Evolutionary conservation across 2,113 vertebrate species (phyloP), one percentile per base, ranked within the genome.

Genomic region (Ciconia maguari): DNA sequence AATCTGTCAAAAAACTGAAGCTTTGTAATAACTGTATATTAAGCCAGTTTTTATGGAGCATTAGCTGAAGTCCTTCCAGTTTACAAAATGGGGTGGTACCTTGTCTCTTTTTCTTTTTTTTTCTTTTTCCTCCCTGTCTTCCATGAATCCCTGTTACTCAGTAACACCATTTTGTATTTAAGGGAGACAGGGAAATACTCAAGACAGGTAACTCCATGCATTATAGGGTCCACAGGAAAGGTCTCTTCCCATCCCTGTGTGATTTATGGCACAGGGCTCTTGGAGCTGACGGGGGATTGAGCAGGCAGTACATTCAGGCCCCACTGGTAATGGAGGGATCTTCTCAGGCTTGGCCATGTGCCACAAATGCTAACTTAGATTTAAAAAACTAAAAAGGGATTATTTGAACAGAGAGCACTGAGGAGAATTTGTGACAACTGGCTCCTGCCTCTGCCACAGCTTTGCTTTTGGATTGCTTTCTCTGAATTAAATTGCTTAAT

Each of bases 1-100:
- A 98, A 98, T 98, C 98, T 98, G 98, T 98, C 98, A 98, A 97
- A 97, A 98, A 98, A 97, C 95, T 98, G 97, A 98, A 98, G 98
- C 97, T 97, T 98, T 98, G 95, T 98, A 98, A 98, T 98, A 98
- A 98, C 98, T 98, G 97, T 98, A 98, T 98, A 98, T 98, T 98
- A 98, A 98, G 95, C 87, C 82, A 64, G 78, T 97, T 98, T 98
- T 98, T 97, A 97, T 97, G 97, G 96, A 93, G 97, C 98, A 98
- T 98, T 98, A 98, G 96, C 94, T 95, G 95, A 98, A 96, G 93
- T 98, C 94, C 88, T 97, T 97, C 87, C 96, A 97, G 96, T 98
- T 98, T 98, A 97, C 97, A 97, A 96, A 97, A 93, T 64, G 71
- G 91, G 89, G 52, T 70, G 64, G 78, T 61, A 77, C 71, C 72